These are phyloP conservation scores for Pteria penguin DNA, from an alignment of 2,888 invertebrate genomes.

Conservation along the genomic window DNA sequence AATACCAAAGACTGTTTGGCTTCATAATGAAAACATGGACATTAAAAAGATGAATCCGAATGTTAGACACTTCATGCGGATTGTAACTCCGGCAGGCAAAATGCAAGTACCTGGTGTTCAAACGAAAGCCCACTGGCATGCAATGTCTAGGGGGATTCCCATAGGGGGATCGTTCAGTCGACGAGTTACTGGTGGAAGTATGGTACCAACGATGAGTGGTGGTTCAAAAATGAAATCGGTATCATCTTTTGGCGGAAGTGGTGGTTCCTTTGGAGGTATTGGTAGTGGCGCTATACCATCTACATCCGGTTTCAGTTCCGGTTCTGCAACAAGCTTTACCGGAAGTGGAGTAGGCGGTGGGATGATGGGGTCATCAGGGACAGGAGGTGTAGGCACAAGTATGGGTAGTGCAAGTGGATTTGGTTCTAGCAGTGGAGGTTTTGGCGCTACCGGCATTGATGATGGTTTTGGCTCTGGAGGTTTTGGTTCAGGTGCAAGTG, in stretches of 20 bases:
- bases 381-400: neutral
- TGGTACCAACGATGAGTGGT: neutral
- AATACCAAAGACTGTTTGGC: conserved; percentile 26
- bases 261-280: conserved; percentile 1
- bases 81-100: neutral
- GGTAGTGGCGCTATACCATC: neutral
- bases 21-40: conserved; percentile 23
- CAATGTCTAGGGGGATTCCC: neutral
- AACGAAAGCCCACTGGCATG: neutral
- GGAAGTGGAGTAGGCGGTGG: neutral
- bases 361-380: neutral
- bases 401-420: neutral
- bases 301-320: neutral
- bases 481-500: neutral
- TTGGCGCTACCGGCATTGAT: neutral
- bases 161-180: neutral
- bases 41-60: neutral
- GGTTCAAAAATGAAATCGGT: neutral
- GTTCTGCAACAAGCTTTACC: too few species aligned
- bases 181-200: neutral
- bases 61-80: conserved; percentile 9
- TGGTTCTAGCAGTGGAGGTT: neutral
- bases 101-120: conserved; percentile 20
- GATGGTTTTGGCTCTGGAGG: neutral
- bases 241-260: neutral